These are phyloP conservation scores for Callaeas wilsoni DNA, from an alignment of 2,113 vertebrate species.

Conservation along the genomic window DNA sequence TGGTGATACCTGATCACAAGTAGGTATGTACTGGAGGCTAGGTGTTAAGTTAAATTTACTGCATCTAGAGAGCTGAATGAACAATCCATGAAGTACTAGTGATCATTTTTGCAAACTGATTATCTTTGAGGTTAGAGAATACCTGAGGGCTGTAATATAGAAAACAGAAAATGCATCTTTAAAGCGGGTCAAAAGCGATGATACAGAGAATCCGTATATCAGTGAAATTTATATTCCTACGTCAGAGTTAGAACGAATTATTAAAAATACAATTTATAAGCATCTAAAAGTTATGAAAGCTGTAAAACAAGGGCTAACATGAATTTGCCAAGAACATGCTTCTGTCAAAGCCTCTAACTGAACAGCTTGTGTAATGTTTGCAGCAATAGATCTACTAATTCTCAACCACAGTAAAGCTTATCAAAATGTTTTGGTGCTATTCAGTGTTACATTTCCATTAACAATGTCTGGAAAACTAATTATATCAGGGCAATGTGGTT, in stretches of 20 bases:
- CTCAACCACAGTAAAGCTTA: background rate
- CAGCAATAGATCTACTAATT: background rate
- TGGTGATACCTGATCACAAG: background rate
- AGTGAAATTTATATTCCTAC: background rate
- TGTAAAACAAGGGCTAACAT: background rate
- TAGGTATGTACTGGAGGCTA: background rate
- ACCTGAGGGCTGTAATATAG: background rate
- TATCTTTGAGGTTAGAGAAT: background rate
- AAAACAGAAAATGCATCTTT: background rate
- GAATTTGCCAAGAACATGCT: background rate
- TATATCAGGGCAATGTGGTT: background rate
- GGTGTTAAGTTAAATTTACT: background rate
- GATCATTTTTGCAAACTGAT: background rate
- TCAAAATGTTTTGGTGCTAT: background rate
- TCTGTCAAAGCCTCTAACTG: background rate
- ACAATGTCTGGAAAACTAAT: background rate
- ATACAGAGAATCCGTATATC: background rate
- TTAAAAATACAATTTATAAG: background rate
- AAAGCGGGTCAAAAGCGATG: background rate
- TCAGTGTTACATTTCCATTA: background rate
- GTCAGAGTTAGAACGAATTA: background rate
- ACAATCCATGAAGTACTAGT: background rate
- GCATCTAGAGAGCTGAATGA: background rate
- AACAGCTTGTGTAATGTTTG: background rate
- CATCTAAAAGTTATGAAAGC: background rate